Evolutionary conservation across 2,888 invertebrate genomes (phyloP).

Genomic region (Eupeodes luniger): DNA sequence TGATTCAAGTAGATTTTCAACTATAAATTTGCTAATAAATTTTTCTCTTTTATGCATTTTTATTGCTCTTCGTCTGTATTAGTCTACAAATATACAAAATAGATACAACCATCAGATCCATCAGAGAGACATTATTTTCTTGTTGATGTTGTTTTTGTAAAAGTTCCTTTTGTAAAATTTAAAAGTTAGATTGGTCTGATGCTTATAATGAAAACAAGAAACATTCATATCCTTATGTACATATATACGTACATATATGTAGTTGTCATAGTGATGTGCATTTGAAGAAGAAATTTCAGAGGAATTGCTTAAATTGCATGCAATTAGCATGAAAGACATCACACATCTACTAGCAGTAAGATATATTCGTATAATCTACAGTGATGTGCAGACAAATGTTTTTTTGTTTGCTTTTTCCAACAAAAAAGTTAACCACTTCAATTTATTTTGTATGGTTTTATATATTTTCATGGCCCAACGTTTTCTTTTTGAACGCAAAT

Average conservation of each 20-base stretch:
- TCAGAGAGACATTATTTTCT: neutral
- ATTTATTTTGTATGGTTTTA: no score
- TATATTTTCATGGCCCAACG: no score
- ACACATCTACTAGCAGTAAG: conserved; percentile 23
- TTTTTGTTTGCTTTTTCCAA: no score
- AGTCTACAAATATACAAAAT: no score
- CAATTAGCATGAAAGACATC: conserved; percentile 66
- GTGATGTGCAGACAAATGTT: neutral
- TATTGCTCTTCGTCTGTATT: conserved; percentile 34
- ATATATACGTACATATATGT: neutral
- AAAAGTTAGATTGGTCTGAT: conserved; percentile 4
- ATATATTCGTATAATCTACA: neutral
- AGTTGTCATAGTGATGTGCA: neutral
- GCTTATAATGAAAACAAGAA: neutral
- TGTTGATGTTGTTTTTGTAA: conserved; percentile 6
- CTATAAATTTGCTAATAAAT: conserved; percentile 71
- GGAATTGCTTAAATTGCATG: conserved; percentile 71
- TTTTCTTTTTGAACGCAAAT: no score
- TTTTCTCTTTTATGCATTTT: conserved; percentile 68
- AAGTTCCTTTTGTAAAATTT: neutral
- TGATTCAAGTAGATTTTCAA: conserved; percentile 61
- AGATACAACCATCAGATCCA: no score
- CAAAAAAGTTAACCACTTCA: no score
- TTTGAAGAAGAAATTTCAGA: conserved; percentile 58
- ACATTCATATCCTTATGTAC: no score